phyloP scores from a whole-genome alignment of 2,113 vertebrate species.

The mouse (Mus musculus) region GRCm39 chr2:75787001-75787500 shows the following conservation, averaged over 20 bases:
- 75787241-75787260: slow-evolving; percentile 29
- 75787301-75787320: slow-evolving; percentile 34
- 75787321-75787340: slow-evolving; percentile 55
- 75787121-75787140: neutral
- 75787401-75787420: slow-evolving; percentile 78
- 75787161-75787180: neutral
- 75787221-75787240: neutral
- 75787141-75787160: neutral
- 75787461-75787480: neutral
- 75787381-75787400: slow-evolving; percentile 63
- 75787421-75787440: slow-evolving; percentile 74
- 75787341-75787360: slow-evolving; percentile 1
- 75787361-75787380: neutral
- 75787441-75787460: slow-evolving; percentile 43
- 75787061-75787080: neutral
- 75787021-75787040: neutral
- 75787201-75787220: slow-evolving; percentile 30
- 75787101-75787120: neutral
- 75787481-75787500: neutral
- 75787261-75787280: slow-evolving; percentile 18
- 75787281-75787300: slow-evolving; percentile 65
- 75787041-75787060: neutral
- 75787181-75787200: neutral
- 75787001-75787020: neutral
- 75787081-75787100: neutral